These are phyloP conservation scores for Perodicticus potto DNA, from an alignment of 2,797 vertebrate species.

Conservation along the genomic window DNA sequence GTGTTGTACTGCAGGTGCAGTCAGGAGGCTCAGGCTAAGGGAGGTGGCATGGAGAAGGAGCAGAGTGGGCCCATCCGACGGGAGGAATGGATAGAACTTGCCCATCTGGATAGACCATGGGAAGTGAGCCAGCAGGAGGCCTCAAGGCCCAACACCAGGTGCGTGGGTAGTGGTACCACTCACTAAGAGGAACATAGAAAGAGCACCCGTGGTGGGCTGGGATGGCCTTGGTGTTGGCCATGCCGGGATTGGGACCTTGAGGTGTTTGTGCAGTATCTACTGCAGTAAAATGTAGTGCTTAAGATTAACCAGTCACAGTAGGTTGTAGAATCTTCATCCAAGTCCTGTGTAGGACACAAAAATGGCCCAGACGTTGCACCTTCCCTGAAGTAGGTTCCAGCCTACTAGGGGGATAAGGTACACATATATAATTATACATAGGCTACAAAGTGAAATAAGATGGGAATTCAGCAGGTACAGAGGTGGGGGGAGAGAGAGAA, in stretches of 20 bases:
- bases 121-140: neutral
- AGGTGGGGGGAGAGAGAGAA: neutral
- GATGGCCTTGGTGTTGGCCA: fast-evolving
- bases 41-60: neutral
- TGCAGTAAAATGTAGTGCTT: fast-evolving
- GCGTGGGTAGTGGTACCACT: too few species aligned
- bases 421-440: too few species aligned
- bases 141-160: neutral
- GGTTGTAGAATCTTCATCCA: neutral
- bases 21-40: neutral
- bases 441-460: neutral
- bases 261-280: fast-evolving
- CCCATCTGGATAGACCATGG: neutral
- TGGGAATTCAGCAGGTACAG: neutral
- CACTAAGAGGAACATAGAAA: too few species aligned
- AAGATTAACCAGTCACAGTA: neutral
- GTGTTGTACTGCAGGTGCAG: neutral
- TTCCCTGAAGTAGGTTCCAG: neutral
- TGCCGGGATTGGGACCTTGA: neutral
- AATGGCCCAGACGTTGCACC: neutral
- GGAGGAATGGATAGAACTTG: neutral
- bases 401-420: neutral
- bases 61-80: neutral
- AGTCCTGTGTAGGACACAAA: neutral
- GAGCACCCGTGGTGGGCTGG: fast-evolving